Evolutionary conservation across 2,113 vertebrate genomes (phyloP), one percentile per base, ranked within the genome.

Genomic region (Canis aureus): DNA sequence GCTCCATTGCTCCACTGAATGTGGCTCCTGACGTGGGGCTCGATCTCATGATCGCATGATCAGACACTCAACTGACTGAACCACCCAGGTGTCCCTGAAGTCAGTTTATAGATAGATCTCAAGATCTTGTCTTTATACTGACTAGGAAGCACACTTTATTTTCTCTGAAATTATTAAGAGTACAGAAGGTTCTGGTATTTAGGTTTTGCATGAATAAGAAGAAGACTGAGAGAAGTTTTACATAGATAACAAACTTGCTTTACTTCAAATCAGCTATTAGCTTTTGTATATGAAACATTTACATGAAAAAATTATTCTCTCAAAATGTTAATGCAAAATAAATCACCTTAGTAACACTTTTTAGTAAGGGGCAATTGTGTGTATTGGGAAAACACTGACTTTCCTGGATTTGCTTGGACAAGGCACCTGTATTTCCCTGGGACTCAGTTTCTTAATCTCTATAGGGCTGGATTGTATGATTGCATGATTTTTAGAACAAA

Each of bases 81-180:
- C 32, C 32, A 69, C 66, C 32, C 16, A n/a, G 66, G 66, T 2
- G 17, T 25, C 71, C 86, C 20, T 35, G 29, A 88, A 95, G 23
- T 89, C 32, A 85, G 51, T 76, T 91, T 89, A 59, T 59, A 51
- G 71, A n/a, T 29, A 27, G 53, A 76, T 74, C 43, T 76, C 51
- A 35, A 64, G n/a, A 85, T 29, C 53, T 22, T 76, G 11, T 64
- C 32, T 38, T 84, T 62, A 57, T 66, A 0, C 16, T 43, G 27
- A 43, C 35, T 20, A 59, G 2, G 43, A 93, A 80, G 22, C 64
- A 76, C 4, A 19, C 3, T 83, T 10, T 2, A 43, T 78, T 97
- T 87, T 94, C 91, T 80, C 71, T 32, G 57, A 74, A 91, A 69
- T 78, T 91, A 27, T 81, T 89, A 89, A 89, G 55, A 60, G 53